Conservation (phyloP, 2,888 invertebrate species). For the Polydrusus pterygomalis region DNA sequence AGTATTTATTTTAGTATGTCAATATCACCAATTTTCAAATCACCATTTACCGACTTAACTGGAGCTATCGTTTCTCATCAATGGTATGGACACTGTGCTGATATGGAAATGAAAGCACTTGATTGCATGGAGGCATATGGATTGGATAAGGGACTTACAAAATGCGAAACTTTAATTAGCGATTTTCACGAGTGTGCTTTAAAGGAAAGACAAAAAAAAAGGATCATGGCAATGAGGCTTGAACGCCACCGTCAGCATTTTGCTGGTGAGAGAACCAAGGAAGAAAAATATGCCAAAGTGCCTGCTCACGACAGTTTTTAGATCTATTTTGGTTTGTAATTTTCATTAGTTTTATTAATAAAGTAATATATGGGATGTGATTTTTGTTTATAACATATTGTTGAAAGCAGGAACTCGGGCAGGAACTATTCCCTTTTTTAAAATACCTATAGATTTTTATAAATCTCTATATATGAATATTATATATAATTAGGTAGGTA, state of each 20-base stretch:
- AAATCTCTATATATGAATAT: too few relatives aligned
- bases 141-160: constrained; percentile 76
- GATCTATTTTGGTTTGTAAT: constrained; percentile 51
- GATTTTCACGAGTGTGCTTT: constrained; percentile 84
- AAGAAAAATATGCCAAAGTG: constrained; percentile 74
- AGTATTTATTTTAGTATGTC: constrained; percentile 66
- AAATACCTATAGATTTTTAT: too few relatives aligned
- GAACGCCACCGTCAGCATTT: constrained; percentile 79
- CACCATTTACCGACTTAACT: constrained; percentile 83
- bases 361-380: neutral
- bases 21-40: constrained; percentile 79
- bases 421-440: too few relatives aligned
- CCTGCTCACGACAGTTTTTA: constrained; percentile 78
- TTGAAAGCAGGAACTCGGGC: too few relatives aligned
- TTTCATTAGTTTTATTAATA: constrained; percentile 2
- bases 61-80: constrained; percentile 80
- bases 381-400: too few relatives aligned
- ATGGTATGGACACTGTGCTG: constrained; percentile 78
- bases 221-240: constrained; percentile 77
- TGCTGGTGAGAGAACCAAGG: constrained; percentile 75
- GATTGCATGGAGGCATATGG: constrained; percentile 91
- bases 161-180: constrained; percentile 78
- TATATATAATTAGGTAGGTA: too few relatives aligned
- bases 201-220: constrained; percentile 76
- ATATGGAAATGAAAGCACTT: constrained; percentile 81